phyloP scores from a whole-genome alignment of 2,113 vertebrate species.

The Buteo buteo region DNA sequence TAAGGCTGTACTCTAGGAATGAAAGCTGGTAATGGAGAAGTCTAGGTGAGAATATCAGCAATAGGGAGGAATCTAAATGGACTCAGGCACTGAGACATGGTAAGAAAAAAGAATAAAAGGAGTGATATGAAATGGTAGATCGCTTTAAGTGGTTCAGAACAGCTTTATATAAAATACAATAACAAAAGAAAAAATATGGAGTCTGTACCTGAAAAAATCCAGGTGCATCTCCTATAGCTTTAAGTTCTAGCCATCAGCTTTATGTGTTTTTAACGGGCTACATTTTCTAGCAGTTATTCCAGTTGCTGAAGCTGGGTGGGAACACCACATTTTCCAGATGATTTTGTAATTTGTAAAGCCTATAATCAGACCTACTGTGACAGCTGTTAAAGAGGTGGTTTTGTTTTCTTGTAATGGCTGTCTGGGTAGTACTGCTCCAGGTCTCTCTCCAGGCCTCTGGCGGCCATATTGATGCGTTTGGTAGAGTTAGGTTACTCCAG shows the following conservation, averaged over 20 bases:
- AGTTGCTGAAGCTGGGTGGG: not conserved
- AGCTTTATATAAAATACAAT: not conserved
- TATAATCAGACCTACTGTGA: not conserved
- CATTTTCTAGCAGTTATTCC: not conserved
- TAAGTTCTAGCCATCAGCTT: not conserved
- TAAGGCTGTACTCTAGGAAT: not conserved
- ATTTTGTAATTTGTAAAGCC: constrained; percentile 4
- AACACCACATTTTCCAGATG: not conserved
- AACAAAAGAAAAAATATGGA: not conserved
- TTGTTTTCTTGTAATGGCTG: not conserved
- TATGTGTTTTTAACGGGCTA: not conserved
- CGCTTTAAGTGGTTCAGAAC: not conserved
- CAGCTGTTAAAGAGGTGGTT: not conserved
- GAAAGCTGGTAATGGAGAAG: not conserved
- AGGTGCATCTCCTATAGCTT: not conserved
- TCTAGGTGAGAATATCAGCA: not conserved
- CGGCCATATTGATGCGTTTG: not conserved
- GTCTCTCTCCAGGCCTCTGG: not conserved
- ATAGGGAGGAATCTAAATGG: not conserved
- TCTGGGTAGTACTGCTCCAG: not conserved
- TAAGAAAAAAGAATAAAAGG: not conserved
- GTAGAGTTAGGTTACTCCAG: not conserved
- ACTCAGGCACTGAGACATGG: not conserved
- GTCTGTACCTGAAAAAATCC: not conserved
- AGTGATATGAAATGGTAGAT: not conserved